Evolutionary conservation across 2,113 vertebrate genomes (phyloP).

Genomic region (Oncorhynchus tshawytscha): DNA sequence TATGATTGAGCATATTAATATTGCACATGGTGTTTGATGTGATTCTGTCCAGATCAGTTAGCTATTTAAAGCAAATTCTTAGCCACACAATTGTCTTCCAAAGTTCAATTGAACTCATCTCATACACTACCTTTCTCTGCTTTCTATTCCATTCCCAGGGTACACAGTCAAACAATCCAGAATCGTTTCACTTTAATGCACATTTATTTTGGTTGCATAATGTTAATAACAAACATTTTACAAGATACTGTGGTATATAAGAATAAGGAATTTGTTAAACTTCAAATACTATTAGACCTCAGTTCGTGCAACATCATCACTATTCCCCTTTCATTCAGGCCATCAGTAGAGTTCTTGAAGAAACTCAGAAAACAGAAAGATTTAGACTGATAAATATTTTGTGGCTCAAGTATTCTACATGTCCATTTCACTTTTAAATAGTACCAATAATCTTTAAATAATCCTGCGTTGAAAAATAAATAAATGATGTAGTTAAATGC

Average conservation of each 20-base stretch:
- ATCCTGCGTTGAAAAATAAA: slow-evolving; percentile 82
- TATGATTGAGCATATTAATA: slow-evolving; percentile 71
- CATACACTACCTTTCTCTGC: slow-evolving; percentile 7
- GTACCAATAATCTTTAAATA: slow-evolving; percentile 78
- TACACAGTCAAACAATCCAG: slow-evolving; percentile 51
- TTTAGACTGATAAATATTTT: slow-evolving; percentile 50
- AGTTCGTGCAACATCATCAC: slow-evolving; percentile 60
- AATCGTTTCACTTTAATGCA: slow-evolving; percentile 77
- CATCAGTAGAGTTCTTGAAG: slow-evolving; percentile 46
- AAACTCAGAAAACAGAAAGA: slow-evolving; percentile 51
- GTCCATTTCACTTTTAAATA: slow-evolving; percentile 63
- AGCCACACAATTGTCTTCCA: slow-evolving; percentile 31
- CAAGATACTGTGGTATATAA: slow-evolving; percentile 76
- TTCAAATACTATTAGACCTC: slow-evolving; percentile 62
- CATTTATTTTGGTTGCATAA: slow-evolving; percentile 85
- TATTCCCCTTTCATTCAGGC: slow-evolving; percentile 37
- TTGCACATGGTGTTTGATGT: slow-evolving; percentile 74
- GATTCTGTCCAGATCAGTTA: slow-evolving; percentile 55
- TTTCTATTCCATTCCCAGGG: slow-evolving; percentile 20
- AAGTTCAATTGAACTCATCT: slow-evolving; percentile 16
- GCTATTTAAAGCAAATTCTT: slow-evolving; percentile 50
- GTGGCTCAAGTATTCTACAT: slow-evolving; percentile 49
- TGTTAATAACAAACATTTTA: slow-evolving; percentile 75
- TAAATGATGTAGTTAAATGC: slow-evolving; percentile 72
- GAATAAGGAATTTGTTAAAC: slow-evolving; percentile 69